Conservation (phyloP, 1,140 invertebrate species). For the Magallana angulata region DNA sequence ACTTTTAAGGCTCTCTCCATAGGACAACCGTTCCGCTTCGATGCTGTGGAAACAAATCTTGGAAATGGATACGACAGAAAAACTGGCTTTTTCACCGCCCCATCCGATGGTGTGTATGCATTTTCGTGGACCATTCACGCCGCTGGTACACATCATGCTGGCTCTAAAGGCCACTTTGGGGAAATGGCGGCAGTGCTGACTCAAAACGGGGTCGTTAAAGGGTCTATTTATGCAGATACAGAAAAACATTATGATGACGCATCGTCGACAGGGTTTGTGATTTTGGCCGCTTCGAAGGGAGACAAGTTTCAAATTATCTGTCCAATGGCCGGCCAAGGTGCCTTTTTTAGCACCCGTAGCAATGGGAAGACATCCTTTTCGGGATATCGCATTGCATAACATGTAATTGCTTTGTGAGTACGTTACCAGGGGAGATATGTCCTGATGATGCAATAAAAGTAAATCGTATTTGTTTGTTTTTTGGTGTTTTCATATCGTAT, state of each 20-base stretch:
- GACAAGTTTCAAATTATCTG: neutral
- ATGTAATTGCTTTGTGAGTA: neutral
- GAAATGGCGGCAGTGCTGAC: neutral
- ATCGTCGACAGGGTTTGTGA: neutral
- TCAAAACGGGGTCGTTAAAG: neutral
- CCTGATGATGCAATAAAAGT: neutral
- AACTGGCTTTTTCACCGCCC: neutral
- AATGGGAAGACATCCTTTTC: neutral
- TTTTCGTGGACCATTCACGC: neutral
- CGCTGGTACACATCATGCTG: neutral
- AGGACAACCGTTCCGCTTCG: neutral
- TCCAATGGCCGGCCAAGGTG: neutral
- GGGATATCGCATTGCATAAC: neutral
- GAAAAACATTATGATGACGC: slow-evolving; percentile 2
- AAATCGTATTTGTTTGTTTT: too few relatives aligned
- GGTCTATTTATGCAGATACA: neutral
- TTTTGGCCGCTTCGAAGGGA: neutral
- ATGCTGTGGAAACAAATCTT: neutral
- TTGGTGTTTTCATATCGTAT: too few relatives aligned
- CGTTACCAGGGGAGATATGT: neutral
- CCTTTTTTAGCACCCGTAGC: neutral
- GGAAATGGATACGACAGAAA: neutral
- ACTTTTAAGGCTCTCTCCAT: neutral
- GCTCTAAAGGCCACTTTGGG: neutral
- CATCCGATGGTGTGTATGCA: neutral